Base-by-base conservation (phyloP, 2,797 vertebrate species). In the Pseudomugil tenellus region DNA sequence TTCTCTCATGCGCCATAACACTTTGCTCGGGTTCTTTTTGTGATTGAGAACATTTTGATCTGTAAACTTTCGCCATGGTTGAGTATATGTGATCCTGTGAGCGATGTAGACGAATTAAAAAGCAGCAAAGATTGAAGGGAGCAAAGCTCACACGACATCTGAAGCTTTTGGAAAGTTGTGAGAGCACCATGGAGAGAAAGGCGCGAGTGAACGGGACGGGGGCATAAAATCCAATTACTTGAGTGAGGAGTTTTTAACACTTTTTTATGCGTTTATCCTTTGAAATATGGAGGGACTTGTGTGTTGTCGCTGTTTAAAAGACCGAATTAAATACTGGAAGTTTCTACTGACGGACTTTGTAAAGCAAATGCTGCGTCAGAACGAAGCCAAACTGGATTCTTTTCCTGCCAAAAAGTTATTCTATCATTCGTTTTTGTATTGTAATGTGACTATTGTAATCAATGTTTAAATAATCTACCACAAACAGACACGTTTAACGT, bases 151-250 rank as follows among this genome's bases (percentile, higher is more conserved):
- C 84, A 76, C 81, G 87, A 89, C 87, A 79, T 91, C 84, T 88
- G 74, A 91, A 63, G 91, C 60, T 83, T 89, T 90, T 89, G 89
- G 87, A 86, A 81, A 84, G 89, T 85, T 85, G 85, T 72, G 55
- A 66, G 74, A 86, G 89, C 89, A 88, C 89, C 90, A 88, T 91
- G 88, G 89, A 92, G 90, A 92, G 92, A 94, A 89, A 92, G 72
- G 90, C 91, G 89, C 85, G 66, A 91, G 84, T 79, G 88, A 90
- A 82, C 76, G 71, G 84, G 84, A 90, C 84, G 69, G 90, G 92
- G 90, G 91, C 92, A 93, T 90, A 85, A 93, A 94, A 94, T 94
- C 93, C 92, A 87, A 94, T 94, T 94, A 94, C 84, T 91, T 89
- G 64, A 93, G 84, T 91, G 88, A 92, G 90, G 80, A 86, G 71